Evolutionary conservation across 2,888 invertebrate species (phyloP).

Genomic region (Timema cristinae): DNA sequence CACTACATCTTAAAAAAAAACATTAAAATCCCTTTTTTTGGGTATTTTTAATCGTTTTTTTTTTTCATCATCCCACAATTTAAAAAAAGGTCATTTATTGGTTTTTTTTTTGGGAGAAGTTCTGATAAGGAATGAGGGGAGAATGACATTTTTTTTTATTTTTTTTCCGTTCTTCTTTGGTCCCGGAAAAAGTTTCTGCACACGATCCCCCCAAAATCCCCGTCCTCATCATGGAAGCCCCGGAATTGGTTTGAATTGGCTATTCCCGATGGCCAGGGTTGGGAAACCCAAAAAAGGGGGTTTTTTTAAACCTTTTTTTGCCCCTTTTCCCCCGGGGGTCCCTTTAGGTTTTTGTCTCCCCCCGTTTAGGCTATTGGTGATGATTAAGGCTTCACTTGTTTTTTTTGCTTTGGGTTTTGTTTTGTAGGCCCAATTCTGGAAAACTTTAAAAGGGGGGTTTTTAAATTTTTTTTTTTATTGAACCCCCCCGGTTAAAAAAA

Average conservation of each 20-base stretch:
- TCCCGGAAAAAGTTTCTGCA: background rate
- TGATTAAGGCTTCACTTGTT: background rate
- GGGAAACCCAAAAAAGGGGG: background rate
- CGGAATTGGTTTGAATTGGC: no score
- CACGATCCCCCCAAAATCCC: background rate
- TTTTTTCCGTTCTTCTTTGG: background rate
- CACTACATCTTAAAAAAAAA: background rate
- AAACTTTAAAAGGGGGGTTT: background rate
- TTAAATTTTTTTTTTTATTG: background rate
- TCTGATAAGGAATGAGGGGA: constrained; percentile 6
- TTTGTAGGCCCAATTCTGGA: background rate
- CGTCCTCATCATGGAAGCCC: background rate
- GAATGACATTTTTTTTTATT: background rate
- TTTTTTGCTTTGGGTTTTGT: background rate
- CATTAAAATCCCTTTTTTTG: background rate
- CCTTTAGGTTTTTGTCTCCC: background rate
- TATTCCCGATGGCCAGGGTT: background rate
- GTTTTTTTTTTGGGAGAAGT: constrained; percentile 3
- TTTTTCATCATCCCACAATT: background rate
- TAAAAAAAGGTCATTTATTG: background rate
- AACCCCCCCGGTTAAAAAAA: background rate
- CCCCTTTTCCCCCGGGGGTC: background rate
- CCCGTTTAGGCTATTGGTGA: background rate
- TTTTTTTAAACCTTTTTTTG: background rate
- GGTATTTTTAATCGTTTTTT: background rate